Evolutionary conservation across 2,797 vertebrate species (phyloP), one percentile per base, ranked within the genome.

Genomic region (Spinus pinus): DNA sequence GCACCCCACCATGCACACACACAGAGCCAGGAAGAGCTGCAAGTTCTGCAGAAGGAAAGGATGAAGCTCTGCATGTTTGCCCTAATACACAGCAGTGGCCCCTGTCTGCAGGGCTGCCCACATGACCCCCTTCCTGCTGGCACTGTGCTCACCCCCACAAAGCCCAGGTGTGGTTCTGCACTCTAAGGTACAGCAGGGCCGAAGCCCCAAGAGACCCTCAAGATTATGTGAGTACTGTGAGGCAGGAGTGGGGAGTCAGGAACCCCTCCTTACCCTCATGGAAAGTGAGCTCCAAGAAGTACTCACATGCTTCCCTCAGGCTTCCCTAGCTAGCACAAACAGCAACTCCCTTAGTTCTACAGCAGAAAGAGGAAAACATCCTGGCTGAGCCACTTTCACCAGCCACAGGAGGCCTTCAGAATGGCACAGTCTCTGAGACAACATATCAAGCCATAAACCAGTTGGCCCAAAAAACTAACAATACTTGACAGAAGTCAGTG

Each of bases 221-320:
- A 73, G 53, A 50, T 23, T 23, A 58, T 0, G 0, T 13, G 3
- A 15, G 27, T 56, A 65, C 53, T 66, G 18, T 28, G 35, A 80
- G 56, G 64, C 37, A 49, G 44, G 56, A 89, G 51, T 8, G 17
- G 23, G 31, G 8, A 91, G 47, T 47, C 75, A 78, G 42, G 75
- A 90, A 78, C 4, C 22, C 28, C 27, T 83, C 18, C 42, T 61
- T 31, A 89, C 5, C 16, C 28, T 86, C 7, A 3, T 12, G 37
- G 65, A 72, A 94, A 90, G 39, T 5, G 27, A 90, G 58, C 50
- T 88, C 73, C 25, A 65, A 90, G 72, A 57, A 92, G 14, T 53
- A 44, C 21, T 65, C 46, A 10, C 44, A 60, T 25, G 51, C 31
- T 71, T 85, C 51, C 60, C 67, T 58, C 70, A 69, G n/a, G 53